Percentiles rank a stretch among this genome's conserved stretches.
Conservation (phyloP, 2,113 vertebrate species). For the Bufo bufo region DNA sequence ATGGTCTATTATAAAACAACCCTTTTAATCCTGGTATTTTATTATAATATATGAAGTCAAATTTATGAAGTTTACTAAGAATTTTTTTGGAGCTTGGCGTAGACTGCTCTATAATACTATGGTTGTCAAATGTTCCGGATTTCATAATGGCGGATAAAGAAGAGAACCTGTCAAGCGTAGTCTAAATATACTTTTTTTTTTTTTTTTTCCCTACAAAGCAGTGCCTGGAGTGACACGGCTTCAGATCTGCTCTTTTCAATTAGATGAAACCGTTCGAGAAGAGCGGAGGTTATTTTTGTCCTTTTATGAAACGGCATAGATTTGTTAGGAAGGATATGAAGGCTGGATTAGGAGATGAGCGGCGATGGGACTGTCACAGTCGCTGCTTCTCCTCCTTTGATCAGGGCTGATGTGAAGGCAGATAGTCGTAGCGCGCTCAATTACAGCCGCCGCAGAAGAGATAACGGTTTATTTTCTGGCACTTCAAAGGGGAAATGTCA, state of each 20-base stretch:
- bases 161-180: background rate
- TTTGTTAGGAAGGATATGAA: slow-evolving; percentile 42
- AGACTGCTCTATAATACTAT: background rate
- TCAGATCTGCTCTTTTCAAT: slow-evolving; percentile 10
- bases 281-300: slow-evolving; percentile 37
- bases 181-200: slow-evolving; percentile 39
- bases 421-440: slow-evolving; percentile 37
- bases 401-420: slow-evolving; percentile 39
- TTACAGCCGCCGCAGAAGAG: slow-evolving; percentile 30
- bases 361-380: slow-evolving; percentile 26
- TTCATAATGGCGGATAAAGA: background rate
- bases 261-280: slow-evolving; percentile 41
- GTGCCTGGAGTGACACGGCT: slow-evolving; percentile 1
- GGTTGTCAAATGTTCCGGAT: background rate
- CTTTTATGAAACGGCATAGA: background rate
- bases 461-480: slow-evolving; percentile 16
- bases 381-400: slow-evolving; percentile 12
- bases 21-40: too few species aligned
- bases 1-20: background rate
- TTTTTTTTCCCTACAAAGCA: background rate
- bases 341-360: background rate
- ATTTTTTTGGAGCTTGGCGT: background rate
- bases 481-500: background rate
- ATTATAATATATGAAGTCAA: too few species aligned
- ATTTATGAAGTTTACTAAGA: background rate